Conservation (phyloP, 2,113 vertebrate species). For the Eretmochelys imbricata region DNA sequence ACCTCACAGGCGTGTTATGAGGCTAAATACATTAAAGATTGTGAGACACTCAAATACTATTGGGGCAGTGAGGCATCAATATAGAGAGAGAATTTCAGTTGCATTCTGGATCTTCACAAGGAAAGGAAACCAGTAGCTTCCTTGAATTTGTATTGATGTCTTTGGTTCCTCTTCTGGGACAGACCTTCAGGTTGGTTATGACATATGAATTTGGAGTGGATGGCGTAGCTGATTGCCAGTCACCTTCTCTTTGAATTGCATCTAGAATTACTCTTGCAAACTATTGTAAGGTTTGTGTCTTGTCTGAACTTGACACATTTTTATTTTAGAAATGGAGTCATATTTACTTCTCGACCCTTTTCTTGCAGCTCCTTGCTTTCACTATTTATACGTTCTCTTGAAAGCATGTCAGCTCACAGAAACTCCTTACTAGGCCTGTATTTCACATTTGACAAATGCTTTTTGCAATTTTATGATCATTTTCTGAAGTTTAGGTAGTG, state of each 20-base stretch:
- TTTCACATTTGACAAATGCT: slow-evolving; percentile 54
- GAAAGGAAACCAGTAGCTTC: neutral
- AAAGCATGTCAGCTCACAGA: neutral
- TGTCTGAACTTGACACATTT: neutral
- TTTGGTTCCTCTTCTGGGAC: neutral
- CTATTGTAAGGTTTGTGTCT: neutral
- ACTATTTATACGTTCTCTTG: slow-evolving; percentile 23
- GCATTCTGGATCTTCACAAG: neutral
- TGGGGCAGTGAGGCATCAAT: neutral
- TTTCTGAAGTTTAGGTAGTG: slow-evolving; percentile 61
- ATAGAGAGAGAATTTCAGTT: neutral
- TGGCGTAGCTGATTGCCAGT: neutral
- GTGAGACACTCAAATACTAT: neutral
- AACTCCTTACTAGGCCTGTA: slow-evolving; percentile 18
- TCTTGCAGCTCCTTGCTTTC: slow-evolving; percentile 8
- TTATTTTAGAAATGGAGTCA: neutral
- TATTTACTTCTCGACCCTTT: neutral
- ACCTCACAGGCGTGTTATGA: fast-evolving
- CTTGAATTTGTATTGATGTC: neutral
- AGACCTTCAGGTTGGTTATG: neutral
- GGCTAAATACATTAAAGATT: neutral
- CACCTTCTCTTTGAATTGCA: neutral
- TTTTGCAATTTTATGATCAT: slow-evolving; percentile 27
- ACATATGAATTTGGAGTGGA: neutral
- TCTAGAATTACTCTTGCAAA: neutral